Evolutionary conservation across 1,140 invertebrate genomes (phyloP).

Genomic region (Ostrea denselamellosa): DNA sequence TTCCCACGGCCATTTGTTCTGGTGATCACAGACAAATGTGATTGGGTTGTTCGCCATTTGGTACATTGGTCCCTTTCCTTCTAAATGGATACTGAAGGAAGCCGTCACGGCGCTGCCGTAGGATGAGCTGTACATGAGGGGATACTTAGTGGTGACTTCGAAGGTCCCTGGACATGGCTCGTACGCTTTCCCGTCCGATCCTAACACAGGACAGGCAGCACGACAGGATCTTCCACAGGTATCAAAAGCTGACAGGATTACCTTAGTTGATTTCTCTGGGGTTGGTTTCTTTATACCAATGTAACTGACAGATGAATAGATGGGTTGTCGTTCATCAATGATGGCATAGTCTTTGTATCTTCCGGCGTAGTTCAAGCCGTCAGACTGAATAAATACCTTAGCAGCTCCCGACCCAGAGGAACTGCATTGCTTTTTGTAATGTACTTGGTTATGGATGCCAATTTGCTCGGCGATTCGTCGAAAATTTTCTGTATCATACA

Average conservation of each 20-base stretch:
- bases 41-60: not conserved
- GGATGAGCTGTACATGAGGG: slow-evolving; percentile 48
- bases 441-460: slow-evolving; percentile 35
- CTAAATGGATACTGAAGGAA: slow-evolving; percentile 10
- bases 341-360: slow-evolving; percentile 50
- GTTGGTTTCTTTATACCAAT: slow-evolving; percentile 46
- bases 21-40: slow-evolving; percentile 28
- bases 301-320: slow-evolving; percentile 42
- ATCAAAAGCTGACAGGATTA: slow-evolving; percentile 55
- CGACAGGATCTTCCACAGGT: slow-evolving; percentile 53
- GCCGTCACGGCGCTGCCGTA: slow-evolving; percentile 43
- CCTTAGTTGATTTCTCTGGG: not conserved
- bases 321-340: slow-evolving; percentile 52
- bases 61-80: not conserved
- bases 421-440: slow-evolving; percentile 30
- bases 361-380: slow-evolving; percentile 52
- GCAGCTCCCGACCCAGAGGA: slow-evolving; percentile 49
- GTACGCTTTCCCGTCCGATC: slow-evolving; percentile 45
- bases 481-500: slow-evolving; percentile 29
- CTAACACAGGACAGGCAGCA: slow-evolving; percentile 51
- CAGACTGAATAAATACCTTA: slow-evolving; percentile 49
- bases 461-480: slow-evolving; percentile 33
- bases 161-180: slow-evolving; percentile 52
- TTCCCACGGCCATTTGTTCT: slow-evolving; percentile 24
- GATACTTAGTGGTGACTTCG: not conserved